Evolutionary conservation across 2,113 vertebrate species (phyloP).

Genomic region (Neopipo cinnamomea): DNA sequence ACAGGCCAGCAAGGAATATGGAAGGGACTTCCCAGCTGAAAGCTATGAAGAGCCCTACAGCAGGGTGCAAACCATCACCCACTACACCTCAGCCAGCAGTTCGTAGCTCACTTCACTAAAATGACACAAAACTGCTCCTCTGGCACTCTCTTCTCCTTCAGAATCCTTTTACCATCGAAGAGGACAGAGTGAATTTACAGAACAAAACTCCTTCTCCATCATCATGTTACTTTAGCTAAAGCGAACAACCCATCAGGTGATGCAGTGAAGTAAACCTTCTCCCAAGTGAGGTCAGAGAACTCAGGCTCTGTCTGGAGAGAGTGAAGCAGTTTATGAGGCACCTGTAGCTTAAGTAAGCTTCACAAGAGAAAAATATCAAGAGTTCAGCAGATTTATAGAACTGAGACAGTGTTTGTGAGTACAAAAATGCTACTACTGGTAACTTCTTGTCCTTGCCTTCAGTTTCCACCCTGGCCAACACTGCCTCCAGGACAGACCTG

Average conservation of each 20-base stretch:
- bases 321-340: not conserved
- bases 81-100: not conserved
- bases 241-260: not conserved
- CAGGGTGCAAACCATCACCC: not conserved
- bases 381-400: not conserved
- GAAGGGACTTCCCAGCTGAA: not conserved
- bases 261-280: not conserved
- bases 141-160: not conserved
- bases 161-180: not conserved
- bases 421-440: not conserved
- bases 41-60: not conserved
- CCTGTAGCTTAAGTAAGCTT: not conserved
- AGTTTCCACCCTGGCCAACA: not conserved
- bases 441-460: conserved; percentile 32
- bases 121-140: not conserved
- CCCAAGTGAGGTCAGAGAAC: not conserved
- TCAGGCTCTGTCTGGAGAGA: not conserved
- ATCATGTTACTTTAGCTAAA: not conserved
- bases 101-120: not conserved
- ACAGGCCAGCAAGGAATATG: not conserved
- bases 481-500: not conserved
- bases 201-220: not conserved
- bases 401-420: not conserved
- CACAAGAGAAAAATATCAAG: not conserved
- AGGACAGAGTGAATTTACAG: not conserved